Base-by-base conservation (phyloP, 2,113 vertebrate genomes). In the Atrichornis clamosus region DNA sequence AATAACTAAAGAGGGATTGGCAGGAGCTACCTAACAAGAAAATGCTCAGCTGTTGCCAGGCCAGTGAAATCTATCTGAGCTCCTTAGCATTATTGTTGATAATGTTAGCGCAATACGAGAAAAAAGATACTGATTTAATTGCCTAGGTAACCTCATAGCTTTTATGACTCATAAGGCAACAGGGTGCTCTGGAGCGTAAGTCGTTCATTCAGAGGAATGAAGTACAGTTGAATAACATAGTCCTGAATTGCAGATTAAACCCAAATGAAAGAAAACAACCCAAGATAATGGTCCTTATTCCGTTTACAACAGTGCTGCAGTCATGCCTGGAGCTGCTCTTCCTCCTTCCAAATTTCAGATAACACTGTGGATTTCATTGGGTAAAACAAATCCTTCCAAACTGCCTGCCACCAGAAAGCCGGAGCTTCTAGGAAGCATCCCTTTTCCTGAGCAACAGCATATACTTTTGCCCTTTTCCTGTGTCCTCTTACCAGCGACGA, bases 1-100 rank as follows among this genome's bases (percentile, higher is more conserved):
- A 95, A 90, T 86, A 90, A 95, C 64, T 83, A 56, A 95, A 96
- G 93, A 68, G 46, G 76, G 84, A 91, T 95, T 92, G 93, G 83
- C 81, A 94, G 62, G 77, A 94, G 59, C 80, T 92, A 92, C 74
- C 83, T 91, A 93, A 90, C 26, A 86, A 91, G 80, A 89, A 92
- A 97, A 82, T 1, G 13, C 72, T 95, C 93, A 93, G 86, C 90
- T 91, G 81, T 87, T 96, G 84, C 91, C 86, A 96, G 87, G 65
- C 77, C 85, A 89, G 76, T 81, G 91, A 84, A 97, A 94, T 33
- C 91, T 41, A 79, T 53, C 86, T 19, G 7, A 94, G 89, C 89
- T 87, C 62, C 91, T 91, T 65, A 92, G 81, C 62, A 15, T 59
- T 89, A 64, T 4, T 76, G 39, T 84, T 95, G 77, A 60, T 92